phyloP scores from a whole-genome alignment of 2,113 vertebrate genomes.

The Illadopsis cleaveri region DNA sequence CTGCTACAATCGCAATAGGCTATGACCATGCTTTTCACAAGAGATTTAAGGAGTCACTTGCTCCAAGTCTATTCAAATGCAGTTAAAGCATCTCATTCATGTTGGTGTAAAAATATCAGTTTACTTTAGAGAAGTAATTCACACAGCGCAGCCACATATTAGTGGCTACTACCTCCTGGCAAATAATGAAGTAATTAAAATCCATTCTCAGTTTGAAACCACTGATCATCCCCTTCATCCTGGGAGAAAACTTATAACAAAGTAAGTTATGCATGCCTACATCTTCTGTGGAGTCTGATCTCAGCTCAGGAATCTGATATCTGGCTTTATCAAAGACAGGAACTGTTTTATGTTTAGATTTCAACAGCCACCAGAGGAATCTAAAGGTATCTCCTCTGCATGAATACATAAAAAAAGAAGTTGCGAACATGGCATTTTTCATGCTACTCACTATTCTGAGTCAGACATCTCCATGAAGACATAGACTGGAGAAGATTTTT shows the following conservation, averaged over 20 bases:
- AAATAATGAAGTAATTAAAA: conserved; percentile 52
- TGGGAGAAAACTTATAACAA: conserved; percentile 25
- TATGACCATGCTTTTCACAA: background rate
- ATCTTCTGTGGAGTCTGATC: background rate
- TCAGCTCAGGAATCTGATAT: background rate
- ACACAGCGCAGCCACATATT: background rate
- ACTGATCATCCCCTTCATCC: conserved; percentile 1
- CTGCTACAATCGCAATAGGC: background rate
- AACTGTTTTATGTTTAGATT: conserved; percentile 42
- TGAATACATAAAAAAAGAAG: background rate
- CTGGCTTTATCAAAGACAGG: conserved; percentile 16
- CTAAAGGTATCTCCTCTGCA: conserved; percentile 5
- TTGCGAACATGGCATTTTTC: background rate
- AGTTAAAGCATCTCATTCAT: background rate
- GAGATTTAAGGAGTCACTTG: conserved; percentile 13
- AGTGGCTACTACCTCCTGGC: background rate
- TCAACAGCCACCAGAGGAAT: background rate
- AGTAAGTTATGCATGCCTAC: background rate
- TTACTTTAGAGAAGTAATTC: background rate
- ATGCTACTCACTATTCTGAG: conserved; percentile 5
- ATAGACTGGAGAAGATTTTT: background rate
- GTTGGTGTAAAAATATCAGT: background rate
- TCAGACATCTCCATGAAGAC: background rate
- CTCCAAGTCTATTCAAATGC: conserved; percentile 1
- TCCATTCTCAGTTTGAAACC: background rate